phyloP scores from a whole-genome alignment of 2,113 vertebrate genomes.

The Vireo altiloquus region DNA sequence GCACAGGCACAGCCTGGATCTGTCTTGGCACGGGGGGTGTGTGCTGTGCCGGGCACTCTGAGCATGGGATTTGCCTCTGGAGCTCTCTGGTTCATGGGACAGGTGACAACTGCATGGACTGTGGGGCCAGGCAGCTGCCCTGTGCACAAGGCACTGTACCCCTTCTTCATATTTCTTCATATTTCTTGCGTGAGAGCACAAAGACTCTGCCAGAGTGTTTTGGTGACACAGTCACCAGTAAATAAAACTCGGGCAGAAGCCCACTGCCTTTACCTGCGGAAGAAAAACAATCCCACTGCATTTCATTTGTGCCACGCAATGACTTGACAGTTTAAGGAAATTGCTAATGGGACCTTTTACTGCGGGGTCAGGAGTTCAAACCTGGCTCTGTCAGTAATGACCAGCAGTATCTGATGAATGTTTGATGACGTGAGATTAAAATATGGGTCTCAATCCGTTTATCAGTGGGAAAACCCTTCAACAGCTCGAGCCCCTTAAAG shows the following conservation, averaged over 20 bases:
- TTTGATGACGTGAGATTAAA: conserved; percentile 64
- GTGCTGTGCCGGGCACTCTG: not conserved
- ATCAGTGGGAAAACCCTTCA: conserved; percentile 49
- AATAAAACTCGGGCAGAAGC: not conserved
- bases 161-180: accelerated
- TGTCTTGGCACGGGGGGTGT: accelerated
- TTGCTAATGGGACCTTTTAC: conserved; percentile 61
- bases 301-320: conserved; percentile 1
- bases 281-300: not conserved
- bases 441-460: conserved; percentile 44
- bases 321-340: conserved; percentile 57
- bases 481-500: conserved; percentile 3
- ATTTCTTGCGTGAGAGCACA: accelerated
- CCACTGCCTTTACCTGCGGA: not conserved
- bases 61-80: not conserved
- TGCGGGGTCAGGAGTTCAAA: conserved; percentile 57
- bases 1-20: not conserved
- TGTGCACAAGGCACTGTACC: not conserved
- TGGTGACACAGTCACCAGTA: not conserved
- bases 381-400: conserved; percentile 47
- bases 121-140: not conserved
- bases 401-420: conserved; percentile 53
- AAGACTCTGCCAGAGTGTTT: not conserved
- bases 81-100: accelerated
- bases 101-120: accelerated